Conservation (phyloP, 2,113 vertebrate genomes). For the Chunga burmeisteri region DNA sequence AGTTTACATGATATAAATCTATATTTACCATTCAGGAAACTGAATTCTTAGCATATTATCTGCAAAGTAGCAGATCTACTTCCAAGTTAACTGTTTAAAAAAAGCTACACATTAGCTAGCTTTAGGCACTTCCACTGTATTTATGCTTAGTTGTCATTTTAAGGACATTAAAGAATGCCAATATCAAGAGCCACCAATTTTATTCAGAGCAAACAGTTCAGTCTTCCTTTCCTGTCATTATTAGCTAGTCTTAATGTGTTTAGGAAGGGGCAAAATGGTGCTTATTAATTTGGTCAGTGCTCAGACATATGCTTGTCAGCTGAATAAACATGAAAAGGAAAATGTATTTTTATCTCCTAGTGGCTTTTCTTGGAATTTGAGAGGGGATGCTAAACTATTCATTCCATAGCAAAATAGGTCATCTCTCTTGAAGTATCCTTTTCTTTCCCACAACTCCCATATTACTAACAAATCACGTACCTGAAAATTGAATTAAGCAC, state of each 20-base stretch:
- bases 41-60: not conserved
- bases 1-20: not conserved
- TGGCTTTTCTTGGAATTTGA: constrained; percentile 14
- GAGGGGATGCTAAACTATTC: not conserved
- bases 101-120: not conserved
- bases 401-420: constrained; percentile 27
- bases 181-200: not conserved
- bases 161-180: not conserved
- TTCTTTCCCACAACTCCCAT: not conserved
- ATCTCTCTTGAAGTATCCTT: not conserved
- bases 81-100: not conserved
- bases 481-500: constrained; percentile 22
- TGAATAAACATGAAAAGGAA: constrained; percentile 29
- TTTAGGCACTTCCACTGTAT: constrained; percentile 1
- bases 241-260: constrained; percentile 8
- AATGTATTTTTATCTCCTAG: not conserved
- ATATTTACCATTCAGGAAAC: not conserved
- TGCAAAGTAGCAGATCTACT: not conserved
- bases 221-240: not conserved
- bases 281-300: not conserved
- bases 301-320: not conserved
- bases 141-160: constrained; percentile 23
- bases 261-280: not conserved
- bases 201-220: not conserved
- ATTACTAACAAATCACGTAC: not conserved